Base-by-base conservation (phyloP, 2,113 vertebrate genomes). In the Eulacestoma nigropectus region DNA sequence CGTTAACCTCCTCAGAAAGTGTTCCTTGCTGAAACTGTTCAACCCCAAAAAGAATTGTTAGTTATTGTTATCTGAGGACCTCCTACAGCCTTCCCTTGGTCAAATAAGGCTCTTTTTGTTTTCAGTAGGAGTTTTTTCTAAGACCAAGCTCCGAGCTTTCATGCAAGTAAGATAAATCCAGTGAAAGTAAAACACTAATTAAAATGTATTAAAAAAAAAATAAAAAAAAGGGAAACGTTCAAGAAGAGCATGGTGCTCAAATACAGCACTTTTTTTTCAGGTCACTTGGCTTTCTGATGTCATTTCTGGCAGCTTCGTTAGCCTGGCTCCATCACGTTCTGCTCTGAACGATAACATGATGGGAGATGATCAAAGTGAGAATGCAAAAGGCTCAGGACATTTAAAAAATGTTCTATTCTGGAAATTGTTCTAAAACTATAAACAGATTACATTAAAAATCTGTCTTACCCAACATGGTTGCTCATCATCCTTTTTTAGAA, bases 341-440 rank as follows among this genome's bases (percentile, higher is more conserved):
- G 90, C 95, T 96, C 96, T 60, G 79, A 95, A 93, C 69, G 73
- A 68, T 89, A 95, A 93, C 49, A 14, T 92, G 93, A 94, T 81
- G 88, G 86, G 92, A 96, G 88, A 96, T 95, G 95, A 96, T 97
- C 95, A 96, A 96, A 97, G 96, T 84, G 95, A 93, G 92, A 97
- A 96, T 50, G 76, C 86, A 89, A 96, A 95, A 96, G 90, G 93
- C 89, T 94, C 84, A 69, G 96, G 93, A 94, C 95, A 95, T 78
- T 94, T 90, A 22, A 93, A 93, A 97, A 96, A 78, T 75, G 83
- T 92, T 96, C 92, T 95, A 95, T 96, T 96, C 95, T 96, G 80
- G 93, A 96, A 92, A 96, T 93, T 88, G 79, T 90, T 96, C 88
- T 89, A 86, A 95, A 96, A 92, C 92, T 96, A 91, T 96, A 92